Percentiles rank a stretch among this genome's conserved stretches.
These are phyloP conservation scores for Peromyscus californicus DNA, from an alignment of 2,113 vertebrate species.

Conservation along the genomic window DNA sequence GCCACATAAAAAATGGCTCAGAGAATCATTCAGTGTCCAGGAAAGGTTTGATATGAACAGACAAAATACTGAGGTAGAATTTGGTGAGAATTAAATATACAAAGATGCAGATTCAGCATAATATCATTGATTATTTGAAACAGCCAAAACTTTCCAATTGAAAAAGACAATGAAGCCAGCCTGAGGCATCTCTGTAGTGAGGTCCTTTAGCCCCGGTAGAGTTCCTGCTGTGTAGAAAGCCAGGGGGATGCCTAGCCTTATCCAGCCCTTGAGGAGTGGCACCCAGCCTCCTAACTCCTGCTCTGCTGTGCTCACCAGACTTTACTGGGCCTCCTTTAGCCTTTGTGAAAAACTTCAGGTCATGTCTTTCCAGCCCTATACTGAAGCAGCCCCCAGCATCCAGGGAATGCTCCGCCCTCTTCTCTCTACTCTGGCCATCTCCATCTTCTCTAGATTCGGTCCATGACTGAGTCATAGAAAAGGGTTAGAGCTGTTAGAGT, in stretches of 20 bases:
- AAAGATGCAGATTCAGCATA: background rate
- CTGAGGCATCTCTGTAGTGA: background rate
- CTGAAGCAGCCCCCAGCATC: background rate
- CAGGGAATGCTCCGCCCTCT: background rate
- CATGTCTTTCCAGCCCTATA: background rate
- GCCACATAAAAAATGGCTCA: background rate
- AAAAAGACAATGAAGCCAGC: background rate
- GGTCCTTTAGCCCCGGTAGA: background rate
- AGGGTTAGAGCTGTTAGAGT: background rate
- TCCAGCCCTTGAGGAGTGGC: background rate
- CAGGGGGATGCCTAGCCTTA: accelerated
- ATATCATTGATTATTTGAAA: background rate
- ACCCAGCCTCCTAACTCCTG: background rate
- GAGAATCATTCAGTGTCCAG: background rate
- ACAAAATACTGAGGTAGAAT: background rate
- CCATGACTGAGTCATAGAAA: background rate
- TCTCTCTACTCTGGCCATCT: background rate
- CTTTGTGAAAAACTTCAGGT: background rate
- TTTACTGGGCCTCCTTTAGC: accelerated
- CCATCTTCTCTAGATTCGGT: background rate
- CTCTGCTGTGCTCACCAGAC: background rate
- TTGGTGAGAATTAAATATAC: background rate
- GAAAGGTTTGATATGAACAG: background rate
- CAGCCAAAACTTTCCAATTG: background rate
- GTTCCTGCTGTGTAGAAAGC: background rate